Evolutionary conservation across 2,113 vertebrate genomes (phyloP), one percentile per base, ranked within the genome.

Genomic region (Pheucticus melanocephalus): DNA sequence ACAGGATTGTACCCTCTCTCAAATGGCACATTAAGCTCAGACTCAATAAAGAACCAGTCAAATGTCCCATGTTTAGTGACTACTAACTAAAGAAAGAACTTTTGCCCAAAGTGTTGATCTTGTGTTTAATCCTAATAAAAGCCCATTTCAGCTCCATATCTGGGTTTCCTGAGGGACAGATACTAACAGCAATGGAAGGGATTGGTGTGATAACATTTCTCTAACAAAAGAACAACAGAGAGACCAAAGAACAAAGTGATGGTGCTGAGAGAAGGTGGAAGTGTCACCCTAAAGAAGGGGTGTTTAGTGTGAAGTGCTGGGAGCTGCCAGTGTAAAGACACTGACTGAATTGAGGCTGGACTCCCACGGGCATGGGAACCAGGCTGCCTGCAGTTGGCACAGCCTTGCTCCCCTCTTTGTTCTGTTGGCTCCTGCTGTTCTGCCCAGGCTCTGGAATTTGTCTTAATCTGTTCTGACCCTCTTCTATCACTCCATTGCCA

Each of bases 311-410:
- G 31, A 47, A 37, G 39, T n/a, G 25, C 22, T 61, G 39, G 25
- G 21, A 84, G 24, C n/a, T 78, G 40, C 28, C 37, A 19, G 11
- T 27, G 20, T n/a, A 24, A 69, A 89, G 50, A 44, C 1, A 1
- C 37, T 61, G 5, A 27, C 9, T 25, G 45, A 83, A 33, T 8
- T 27, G 28, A 69, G 31, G 11, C 31, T 73, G 37, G 19, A 61
- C 10, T 65, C 45, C 12, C 4, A 5, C 0, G 0, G 40, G 24
- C 15, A 7, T 5, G 9, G 39, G 61, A 80, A 48, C 50, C 37
- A 33, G 35, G 45, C 65, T 79, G 65, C 24, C 71, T 76, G 71
- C 23, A 45, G 48, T 44, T 1, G 2, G 16, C 68, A 57, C 0
- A 0, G 10, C 10, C 14, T 18, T 53, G 56, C 39, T 88, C 17